Base-by-base conservation (phyloP, 2,113 vertebrate genomes). In the Ptilonorhynchus violaceus region DNA sequence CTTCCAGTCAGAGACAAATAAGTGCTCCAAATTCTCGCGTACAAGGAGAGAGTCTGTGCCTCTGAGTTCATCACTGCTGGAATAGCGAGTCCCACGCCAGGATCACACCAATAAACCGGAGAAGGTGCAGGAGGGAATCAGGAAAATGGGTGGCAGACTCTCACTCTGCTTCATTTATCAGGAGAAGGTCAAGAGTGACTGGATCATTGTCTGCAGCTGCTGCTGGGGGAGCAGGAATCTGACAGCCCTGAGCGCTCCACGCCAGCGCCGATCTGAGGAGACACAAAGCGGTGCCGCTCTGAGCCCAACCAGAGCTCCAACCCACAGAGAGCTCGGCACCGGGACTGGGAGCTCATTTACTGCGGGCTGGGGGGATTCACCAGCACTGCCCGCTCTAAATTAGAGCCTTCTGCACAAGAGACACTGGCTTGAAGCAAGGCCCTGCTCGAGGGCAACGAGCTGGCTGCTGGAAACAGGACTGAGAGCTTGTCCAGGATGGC, bases 181-280 rank as follows among this genome's bases (percentile, higher is more conserved):
- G 39, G 24, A 77, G 87, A 86, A 96, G 86, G 93, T 96, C 93
- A 95, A 64, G 91, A 95, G 56, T 41, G 80, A 44, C 80, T 95
- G n/a, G 62, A 92, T 94, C 73, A 91, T 96, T 96, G 85, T 89
- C 91, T 79, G 60, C 74, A 77, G 53, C 49, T 88, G 76, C 66
- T 86, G 66, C 56, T 81, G 66, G 70, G 73, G 76, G 69, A 96
- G 62, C 60, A 89, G 70, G 89, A 94, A 95, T 89, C 56, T 5
- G 0, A 94, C 68, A 89, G 84, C 53, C 66, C 41, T 6, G 62
- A 89, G 77, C 84, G 89, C 81, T 95, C 91, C 91, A 94, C 78
- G 78, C 64, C 37, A 56, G 69, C n/a, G 41, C 79, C 75, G 91
- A 91, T 79, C 91, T 89, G 53, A 94, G 27, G n/a, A 68, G 60